phyloP scores from a whole-genome alignment of 2,888 invertebrate genomes.

The Agrotis segetum region DNA sequence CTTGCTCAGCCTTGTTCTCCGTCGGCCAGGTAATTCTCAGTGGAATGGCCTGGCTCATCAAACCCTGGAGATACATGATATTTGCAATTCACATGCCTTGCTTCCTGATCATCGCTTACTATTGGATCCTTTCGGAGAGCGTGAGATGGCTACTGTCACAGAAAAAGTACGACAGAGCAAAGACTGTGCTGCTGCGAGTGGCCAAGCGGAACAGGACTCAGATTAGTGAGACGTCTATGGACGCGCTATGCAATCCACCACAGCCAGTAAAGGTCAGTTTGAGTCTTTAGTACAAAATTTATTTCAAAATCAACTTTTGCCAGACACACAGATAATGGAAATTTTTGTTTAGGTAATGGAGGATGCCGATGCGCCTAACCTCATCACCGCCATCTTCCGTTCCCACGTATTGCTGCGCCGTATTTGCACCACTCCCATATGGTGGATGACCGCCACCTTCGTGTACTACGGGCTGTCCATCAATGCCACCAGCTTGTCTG shows the following conservation, averaged over 20 bases:
- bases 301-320: background rate
- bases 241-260: slow-evolving; percentile 83
- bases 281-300: background rate
- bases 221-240: slow-evolving; percentile 89
- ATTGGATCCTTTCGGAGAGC: slow-evolving; percentile 92
- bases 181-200: slow-evolving; percentile 90
- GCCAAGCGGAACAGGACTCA: slow-evolving; percentile 91
- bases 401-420: slow-evolving; percentile 90
- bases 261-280: slow-evolving; percentile 47
- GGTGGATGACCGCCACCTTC: slow-evolving; percentile 95
- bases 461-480: slow-evolving; percentile 95
- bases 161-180: slow-evolving; percentile 92
- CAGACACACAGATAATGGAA: background rate
- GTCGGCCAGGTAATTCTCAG: slow-evolving; percentile 93
- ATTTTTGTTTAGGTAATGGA: slow-evolving; percentile 43
- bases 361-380: slow-evolving; percentile 54
- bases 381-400: slow-evolving; percentile 81
- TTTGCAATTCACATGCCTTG: slow-evolving; percentile 93
- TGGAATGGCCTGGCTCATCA: slow-evolving; percentile 92
- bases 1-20: slow-evolving; percentile 93
- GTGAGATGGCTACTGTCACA: slow-evolving; percentile 94
- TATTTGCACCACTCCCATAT: slow-evolving; percentile 92
- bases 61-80: slow-evolving; percentile 93
- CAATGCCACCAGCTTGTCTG: slow-evolving; percentile 94
- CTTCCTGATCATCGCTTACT: slow-evolving; percentile 92